Base-by-base conservation (phyloP, 2,888 invertebrate genomes). In the Odontothrips loti region DNA sequence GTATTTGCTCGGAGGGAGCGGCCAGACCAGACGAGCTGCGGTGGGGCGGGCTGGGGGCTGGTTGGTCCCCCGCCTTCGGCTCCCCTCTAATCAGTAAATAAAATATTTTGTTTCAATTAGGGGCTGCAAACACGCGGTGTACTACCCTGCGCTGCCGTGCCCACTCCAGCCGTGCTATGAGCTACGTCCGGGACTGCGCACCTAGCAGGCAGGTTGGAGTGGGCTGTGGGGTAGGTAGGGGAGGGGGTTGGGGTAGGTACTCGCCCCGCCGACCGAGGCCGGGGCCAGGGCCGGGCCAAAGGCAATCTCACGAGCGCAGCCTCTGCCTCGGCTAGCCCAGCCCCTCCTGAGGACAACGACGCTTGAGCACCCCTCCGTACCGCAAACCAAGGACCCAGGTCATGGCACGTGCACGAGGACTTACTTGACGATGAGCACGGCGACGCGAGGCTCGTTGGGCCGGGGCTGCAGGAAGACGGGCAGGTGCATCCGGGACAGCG, bases 401-500 rank as follows among this genome's bases (percentile, higher is more conserved):
- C 34, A 6, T 2, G 34, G 34, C 34, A 6, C n/a, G 34, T 43
- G 34, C 34, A 4, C 34, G 48, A 34, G 11, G 27, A 87, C 91
- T 89, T 87, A 96, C 96, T 94, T 94, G 85, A 97, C 92, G 83
- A 95, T 93, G 86, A 97, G 94, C 79, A 93, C 93, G 82, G 95
- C 93, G 83, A 95, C 91, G 83, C 83, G 85, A 84, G 81, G 85
- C 84, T 85, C 82, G 84, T 91, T 91, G 34, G 91, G 89, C 85
- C 92, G 92, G 82, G 93, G 91, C 83, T 93, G 92, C 82, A 98
- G 90, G 85, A 96, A 96, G 48, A 96, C 96, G 0, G 97, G 97
- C 43, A 97, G 92, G 88, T 97, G 96, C 85, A 98, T 90, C 85
- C 95, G 92, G 51, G 96, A 95, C 86, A 95, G 92, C 4, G 97